Percentiles rank a stretch among this genome's conserved stretches.
phyloP scores from a whole-genome alignment of 2,797 vertebrate species.

The Macroramphosus scolopax region DNA sequence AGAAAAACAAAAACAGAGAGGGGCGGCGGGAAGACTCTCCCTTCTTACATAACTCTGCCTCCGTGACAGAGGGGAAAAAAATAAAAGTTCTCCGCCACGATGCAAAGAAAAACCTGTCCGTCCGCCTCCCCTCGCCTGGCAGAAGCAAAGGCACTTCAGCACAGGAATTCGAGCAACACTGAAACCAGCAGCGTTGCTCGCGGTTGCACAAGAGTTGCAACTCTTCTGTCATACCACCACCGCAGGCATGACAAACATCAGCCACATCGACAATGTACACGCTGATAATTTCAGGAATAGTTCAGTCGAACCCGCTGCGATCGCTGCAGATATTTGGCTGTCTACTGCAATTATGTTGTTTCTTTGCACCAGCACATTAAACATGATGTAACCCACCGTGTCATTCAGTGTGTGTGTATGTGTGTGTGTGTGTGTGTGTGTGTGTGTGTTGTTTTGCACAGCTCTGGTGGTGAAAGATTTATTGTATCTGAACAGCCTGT shows the following conservation, averaged over 20 bases:
- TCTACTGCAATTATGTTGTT: neutral
- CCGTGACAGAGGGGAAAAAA: slow-evolving; percentile 51
- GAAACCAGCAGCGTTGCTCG: slow-evolving; percentile 39
- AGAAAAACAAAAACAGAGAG: slow-evolving; percentile 85
- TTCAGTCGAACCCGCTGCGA: neutral
- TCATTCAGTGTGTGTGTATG: slow-evolving; percentile 41
- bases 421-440: slow-evolving; percentile 43
- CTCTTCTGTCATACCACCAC: slow-evolving; percentile 32
- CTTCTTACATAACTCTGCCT: slow-evolving; percentile 78
- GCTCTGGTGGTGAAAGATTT: slow-evolving; percentile 23
- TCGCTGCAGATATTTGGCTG: neutral
- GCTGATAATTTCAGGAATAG: neutral
- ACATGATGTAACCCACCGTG: slow-evolving; percentile 42
- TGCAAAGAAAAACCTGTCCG: slow-evolving; percentile 72
- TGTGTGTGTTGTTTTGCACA: too few species aligned
- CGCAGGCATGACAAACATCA: slow-evolving; percentile 30
- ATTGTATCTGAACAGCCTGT: slow-evolving; percentile 20
- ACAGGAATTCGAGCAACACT: slow-evolving; percentile 41
- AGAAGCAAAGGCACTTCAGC: slow-evolving; percentile 25
- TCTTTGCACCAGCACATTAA: slow-evolving; percentile 12
- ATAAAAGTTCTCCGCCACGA: slow-evolving; percentile 56
- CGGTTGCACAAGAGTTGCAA: slow-evolving; percentile 51
- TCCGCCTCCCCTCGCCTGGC: slow-evolving; percentile 37
- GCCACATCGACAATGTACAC: slow-evolving; percentile 4
- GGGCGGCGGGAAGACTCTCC: slow-evolving; percentile 77